Base-by-base conservation (phyloP, 2,888 invertebrate species). In the Euzophera pinguis region DNA sequence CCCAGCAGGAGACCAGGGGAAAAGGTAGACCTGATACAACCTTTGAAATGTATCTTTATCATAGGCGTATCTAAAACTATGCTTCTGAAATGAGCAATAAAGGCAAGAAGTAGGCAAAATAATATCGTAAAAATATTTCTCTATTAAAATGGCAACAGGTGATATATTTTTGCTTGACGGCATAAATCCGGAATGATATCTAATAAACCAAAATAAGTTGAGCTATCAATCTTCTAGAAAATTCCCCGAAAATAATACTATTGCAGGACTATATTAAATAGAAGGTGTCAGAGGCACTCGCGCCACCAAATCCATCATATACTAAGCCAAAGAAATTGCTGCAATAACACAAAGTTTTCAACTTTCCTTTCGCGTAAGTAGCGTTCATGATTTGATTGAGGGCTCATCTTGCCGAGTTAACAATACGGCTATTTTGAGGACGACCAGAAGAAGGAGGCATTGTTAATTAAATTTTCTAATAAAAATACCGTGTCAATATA, bases 231-330 rank as follows among this genome's bases (percentile, higher is more conserved):
- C 59, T 55, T 56, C 12, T 17, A 29, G 6, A 48, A 39, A 48
- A 42, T 42, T 50, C 37, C 38, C 38, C 38, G 38, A 48, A 48
- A 43, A 51, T 50, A 53, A 47, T 49, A 53, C 55, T 48, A 43
- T 38, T 35, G 41, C 48, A 38, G 48, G 51, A 53, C 54, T 55
- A 53, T 57, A 57, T 59, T 55, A 55, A 57, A 56, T 55, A 55
- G n/a, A n/a, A n/a, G 53, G 58, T 58, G 60, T 60, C 60, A 60
- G 58, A 38, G 53, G 51, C 60, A 60, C 53, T 47, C 49, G 58
- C 53, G 43, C 39, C 55, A 41, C 10, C 47, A 32, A 49, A 60
- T 60, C 58, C 58, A 60, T 60, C 60, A 60, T 37, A 34, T 35
- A 42, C 35, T 47, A 37, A 45, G 43, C 27, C 27, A 42, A 48